A percentile compares a stretch with the other conserved stretches of the same genome.
These are phyloP conservation scores for Drosophila leontia DNA, from an alignment of 1,140 invertebrate species.

Conservation along the genomic window DNA sequence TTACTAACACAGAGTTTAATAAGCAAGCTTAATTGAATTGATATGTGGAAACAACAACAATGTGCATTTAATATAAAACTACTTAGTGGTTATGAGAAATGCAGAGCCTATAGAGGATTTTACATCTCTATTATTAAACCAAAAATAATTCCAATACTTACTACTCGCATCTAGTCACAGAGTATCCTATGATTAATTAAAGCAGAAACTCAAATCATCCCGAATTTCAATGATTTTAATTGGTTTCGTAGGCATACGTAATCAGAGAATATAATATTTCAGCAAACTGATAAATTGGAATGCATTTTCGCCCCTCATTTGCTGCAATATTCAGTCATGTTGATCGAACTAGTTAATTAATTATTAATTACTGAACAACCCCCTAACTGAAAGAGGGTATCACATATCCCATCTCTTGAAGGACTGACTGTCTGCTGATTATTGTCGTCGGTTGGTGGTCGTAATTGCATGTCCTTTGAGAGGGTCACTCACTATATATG, in stretches of 20 bases:
- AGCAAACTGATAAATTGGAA: not conserved
- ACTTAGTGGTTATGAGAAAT: not conserved
- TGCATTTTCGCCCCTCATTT: conserved; percentile 2
- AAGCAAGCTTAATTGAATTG: not conserved
- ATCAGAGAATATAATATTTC: conserved; percentile 7
- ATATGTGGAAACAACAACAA: not conserved
- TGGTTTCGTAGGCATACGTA: conserved; percentile 3
- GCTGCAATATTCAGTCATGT: not conserved
- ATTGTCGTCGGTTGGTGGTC: conserved; percentile 19
- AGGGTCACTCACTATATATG: not conserved
- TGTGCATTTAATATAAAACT: not conserved
- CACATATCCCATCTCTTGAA: conserved; percentile 13
- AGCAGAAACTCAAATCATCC: not conserved
- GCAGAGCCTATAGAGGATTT: not conserved
- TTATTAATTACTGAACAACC: conserved; percentile 22
- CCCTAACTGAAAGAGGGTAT: not conserved
- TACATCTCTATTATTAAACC: not conserved
- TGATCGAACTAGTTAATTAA: conserved; percentile 28
- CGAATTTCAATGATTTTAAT: conserved; percentile 6
- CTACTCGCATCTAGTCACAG: not conserved
- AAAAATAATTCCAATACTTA: not conserved
- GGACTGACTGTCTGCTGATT: not conserved
- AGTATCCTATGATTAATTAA: not conserved
- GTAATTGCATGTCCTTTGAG: conserved; percentile 44
- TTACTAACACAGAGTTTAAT: not conserved